These are phyloP conservation scores for Silvanus unidentatus DNA, from an alignment of 2,888 invertebrate species.

Conservation along the genomic window DNA sequence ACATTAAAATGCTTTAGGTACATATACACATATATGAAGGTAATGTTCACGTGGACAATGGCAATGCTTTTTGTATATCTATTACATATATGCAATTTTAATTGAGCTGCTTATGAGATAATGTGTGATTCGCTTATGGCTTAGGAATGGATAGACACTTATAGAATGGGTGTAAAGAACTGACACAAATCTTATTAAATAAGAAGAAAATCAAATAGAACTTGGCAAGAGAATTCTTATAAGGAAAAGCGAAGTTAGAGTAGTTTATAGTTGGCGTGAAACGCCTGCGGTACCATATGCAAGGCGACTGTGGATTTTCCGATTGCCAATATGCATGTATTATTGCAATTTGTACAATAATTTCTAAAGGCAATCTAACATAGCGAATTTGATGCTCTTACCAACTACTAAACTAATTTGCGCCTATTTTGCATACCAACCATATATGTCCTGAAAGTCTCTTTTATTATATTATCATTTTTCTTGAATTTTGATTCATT, in stretches of 20 bases:
- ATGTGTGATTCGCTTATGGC: no score
- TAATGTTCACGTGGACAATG: no score
- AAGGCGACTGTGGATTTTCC: constrained; percentile 28
- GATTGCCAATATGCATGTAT: constrained; percentile 42
- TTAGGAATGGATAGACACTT: no score
- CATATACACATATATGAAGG: no score
- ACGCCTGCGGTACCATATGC: constrained; percentile 31
- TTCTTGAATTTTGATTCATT: no score
- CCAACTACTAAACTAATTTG: constrained; percentile 17
- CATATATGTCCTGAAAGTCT: constrained; percentile 2
- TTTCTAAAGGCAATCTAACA: constrained; percentile 36
- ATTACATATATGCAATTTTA: no score
- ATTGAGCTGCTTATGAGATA: no score
- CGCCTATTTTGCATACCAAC: constrained; percentile 12
- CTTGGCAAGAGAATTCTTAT: constrained; percentile 8
- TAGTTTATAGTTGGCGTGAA: constrained; percentile 26
- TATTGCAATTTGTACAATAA: constrained; percentile 41
- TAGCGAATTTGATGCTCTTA: constrained; percentile 25
- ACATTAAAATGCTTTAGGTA: no score
- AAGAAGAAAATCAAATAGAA: constrained; percentile 29
- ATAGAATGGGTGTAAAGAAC: no score
- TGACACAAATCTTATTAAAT: no score
- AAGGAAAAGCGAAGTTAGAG: constrained; percentile 22
- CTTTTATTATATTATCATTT: constrained; percentile 10
- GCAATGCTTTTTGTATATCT: no score